Evolutionary conservation across 2,888 invertebrate genomes (phyloP).

Genomic region (Diabrotica balteata): DNA sequence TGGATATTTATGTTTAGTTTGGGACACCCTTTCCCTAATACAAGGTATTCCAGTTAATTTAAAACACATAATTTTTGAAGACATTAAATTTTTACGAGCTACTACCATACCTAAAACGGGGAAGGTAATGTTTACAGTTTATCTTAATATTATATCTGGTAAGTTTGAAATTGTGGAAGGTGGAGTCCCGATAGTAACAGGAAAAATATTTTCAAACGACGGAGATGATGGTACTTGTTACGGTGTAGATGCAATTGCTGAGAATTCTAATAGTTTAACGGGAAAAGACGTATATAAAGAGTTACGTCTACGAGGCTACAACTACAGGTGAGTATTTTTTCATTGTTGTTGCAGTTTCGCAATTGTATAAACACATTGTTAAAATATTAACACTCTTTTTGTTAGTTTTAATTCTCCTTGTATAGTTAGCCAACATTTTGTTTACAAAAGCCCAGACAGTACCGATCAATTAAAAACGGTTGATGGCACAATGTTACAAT

Average conservation of each 20-base stretch:
- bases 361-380: too few species aligned
- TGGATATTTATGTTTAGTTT: constrained; percentile 55
- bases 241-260: constrained; percentile 27
- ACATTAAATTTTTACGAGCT: constrained; percentile 67
- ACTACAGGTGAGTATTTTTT: constrained; percentile 47
- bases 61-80: constrained; percentile 65
- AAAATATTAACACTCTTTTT: too few species aligned
- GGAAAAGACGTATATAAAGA: constrained; percentile 74
- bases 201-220: constrained; percentile 38
- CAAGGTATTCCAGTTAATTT: constrained; percentile 55
- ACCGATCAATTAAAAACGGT: too few species aligned
- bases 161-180: constrained; percentile 51
- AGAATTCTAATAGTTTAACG: constrained; percentile 60
- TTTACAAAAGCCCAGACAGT: too few species aligned
- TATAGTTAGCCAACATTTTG: too few species aligned
- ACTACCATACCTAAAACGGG: constrained; percentile 60
- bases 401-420: too few species aligned
- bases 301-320: constrained; percentile 74
- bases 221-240: constrained; percentile 55
- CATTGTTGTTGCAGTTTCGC: not conserved
- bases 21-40: constrained; percentile 64
- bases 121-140: constrained; percentile 40
- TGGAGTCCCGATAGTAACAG: constrained; percentile 38
- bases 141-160: constrained; percentile 42
- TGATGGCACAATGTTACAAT: too few species aligned